phyloP scores from a whole-genome alignment of 2,888 invertebrate species.

The Melieria omissa region DNA sequence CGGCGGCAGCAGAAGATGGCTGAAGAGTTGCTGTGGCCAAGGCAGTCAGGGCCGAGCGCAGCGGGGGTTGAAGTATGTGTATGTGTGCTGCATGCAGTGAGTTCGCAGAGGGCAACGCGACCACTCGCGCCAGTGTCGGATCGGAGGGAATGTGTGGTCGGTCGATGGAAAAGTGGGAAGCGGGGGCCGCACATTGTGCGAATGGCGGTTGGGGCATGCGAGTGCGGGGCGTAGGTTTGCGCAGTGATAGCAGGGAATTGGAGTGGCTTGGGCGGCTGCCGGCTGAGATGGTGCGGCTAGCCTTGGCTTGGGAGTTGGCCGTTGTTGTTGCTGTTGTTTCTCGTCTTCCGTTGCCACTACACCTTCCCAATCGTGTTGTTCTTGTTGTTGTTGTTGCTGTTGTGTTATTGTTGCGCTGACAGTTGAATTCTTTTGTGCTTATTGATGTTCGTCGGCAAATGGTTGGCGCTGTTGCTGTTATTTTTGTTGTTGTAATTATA shows the following conservation, averaged over 20 bases:
- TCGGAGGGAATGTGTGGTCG: constrained; percentile 6
- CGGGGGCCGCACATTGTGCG: background rate
- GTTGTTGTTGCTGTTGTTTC: constrained; percentile 13
- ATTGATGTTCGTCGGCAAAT: background rate
- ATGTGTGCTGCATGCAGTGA: no score
- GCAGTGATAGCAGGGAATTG: background rate
- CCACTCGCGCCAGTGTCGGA: background rate
- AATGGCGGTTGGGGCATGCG: background rate
- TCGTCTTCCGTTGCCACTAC: constrained; percentile 17
- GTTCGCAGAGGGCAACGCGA: no score
- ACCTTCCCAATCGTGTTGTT: constrained; percentile 19
- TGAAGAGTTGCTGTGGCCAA: background rate
- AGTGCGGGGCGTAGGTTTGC: no score
- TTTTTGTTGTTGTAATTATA: constrained; percentile 54
- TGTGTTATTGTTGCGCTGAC: constrained; percentile 22
- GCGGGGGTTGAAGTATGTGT: background rate
- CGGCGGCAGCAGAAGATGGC: constrained; percentile 14
- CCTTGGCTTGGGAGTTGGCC: background rate
- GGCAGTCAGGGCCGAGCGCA: background rate
- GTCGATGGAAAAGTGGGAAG: background rate
- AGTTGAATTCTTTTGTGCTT: constrained; percentile 20
- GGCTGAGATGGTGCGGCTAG: background rate
- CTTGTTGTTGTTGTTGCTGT: constrained; percentile 18
- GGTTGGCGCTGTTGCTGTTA: constrained; percentile 6
- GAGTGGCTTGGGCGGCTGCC: background rate